Evolutionary conservation across 1,140 invertebrate genomes (phyloP).

Genomic region (Littorina saxatilis): DNA sequence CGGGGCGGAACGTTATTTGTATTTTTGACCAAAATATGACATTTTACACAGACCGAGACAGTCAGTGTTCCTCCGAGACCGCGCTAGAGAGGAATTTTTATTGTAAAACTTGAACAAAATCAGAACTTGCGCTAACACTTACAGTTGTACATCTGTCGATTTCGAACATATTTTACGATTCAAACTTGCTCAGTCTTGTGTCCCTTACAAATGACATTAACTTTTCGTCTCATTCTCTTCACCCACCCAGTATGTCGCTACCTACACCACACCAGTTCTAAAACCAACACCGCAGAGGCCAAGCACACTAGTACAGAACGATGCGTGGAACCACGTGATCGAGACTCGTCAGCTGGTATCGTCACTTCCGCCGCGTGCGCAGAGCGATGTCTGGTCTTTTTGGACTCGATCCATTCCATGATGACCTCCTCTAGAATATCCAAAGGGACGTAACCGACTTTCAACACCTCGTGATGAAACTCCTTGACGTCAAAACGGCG

Average conservation of each 20-base stretch:
- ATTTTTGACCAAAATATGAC: too few relatives aligned
- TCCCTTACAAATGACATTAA: not conserved
- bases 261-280: not conserved
- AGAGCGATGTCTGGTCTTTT: not conserved
- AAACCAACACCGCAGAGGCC: not conserved
- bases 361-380: slow-evolving; percentile 11
- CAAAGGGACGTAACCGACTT: slow-evolving; percentile 67
- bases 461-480: slow-evolving; percentile 73
- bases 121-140: too few relatives aligned
- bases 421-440: slow-evolving; percentile 67
- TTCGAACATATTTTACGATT: not conserved
- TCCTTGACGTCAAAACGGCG: slow-evolving; percentile 69
- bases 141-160: not conserved
- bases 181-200: not conserved
- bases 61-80: too few relatives aligned
- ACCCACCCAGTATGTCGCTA: not conserved
- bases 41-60: too few relatives aligned
- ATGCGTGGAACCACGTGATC: not conserved
- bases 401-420: slow-evolving; percentile 56
- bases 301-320: not conserved
- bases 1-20: too few relatives aligned
- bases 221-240: not conserved
- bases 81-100: too few relatives aligned
- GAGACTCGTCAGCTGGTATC: not conserved
- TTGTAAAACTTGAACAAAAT: too few relatives aligned